Evolutionary conservation across 2,888 invertebrate genomes (phyloP).

Genomic region (Diplazon laetatorius): DNA sequence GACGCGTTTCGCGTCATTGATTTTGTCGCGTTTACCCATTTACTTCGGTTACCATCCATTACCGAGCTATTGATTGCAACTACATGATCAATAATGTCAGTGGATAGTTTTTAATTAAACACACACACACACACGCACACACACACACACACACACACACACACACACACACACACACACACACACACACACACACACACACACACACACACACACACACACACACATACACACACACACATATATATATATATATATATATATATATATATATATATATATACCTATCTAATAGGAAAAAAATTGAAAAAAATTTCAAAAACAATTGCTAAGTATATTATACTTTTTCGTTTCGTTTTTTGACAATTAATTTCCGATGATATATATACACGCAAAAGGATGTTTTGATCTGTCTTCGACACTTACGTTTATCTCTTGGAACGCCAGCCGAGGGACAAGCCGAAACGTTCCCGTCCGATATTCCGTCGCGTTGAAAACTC

Average conservation of each 20-base stretch:
- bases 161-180: too few relatives aligned
- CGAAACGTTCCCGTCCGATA: conserved; percentile 45
- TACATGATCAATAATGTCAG: conserved; percentile 43
- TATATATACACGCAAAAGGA: conserved; percentile 47
- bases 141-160: too few relatives aligned
- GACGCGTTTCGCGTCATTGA: conserved; percentile 49
- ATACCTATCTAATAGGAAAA: too few relatives aligned
- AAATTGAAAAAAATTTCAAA: background rate
- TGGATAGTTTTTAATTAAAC: background rate
- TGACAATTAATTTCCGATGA: background rate
- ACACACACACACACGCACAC: too few relatives aligned
- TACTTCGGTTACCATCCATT: conserved; percentile 34
- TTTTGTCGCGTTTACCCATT: conserved; percentile 57
- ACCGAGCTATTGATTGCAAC: conserved; percentile 53
- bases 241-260: too few relatives aligned
- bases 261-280: too few relatives aligned
- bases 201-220: too few relatives aligned
- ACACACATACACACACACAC: too few relatives aligned
- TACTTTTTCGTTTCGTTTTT: background rate
- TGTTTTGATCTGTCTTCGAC: conserved; percentile 56
- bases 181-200: too few relatives aligned
- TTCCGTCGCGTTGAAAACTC: conserved; percentile 57
- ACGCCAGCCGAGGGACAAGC: conserved; percentile 33
- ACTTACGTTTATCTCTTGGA: conserved; percentile 55
- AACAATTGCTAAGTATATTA: background rate